These are phyloP conservation scores for Diaprepes abbreviatus DNA, from an alignment of 2,888 invertebrate species.

Conservation along the genomic window DNA sequence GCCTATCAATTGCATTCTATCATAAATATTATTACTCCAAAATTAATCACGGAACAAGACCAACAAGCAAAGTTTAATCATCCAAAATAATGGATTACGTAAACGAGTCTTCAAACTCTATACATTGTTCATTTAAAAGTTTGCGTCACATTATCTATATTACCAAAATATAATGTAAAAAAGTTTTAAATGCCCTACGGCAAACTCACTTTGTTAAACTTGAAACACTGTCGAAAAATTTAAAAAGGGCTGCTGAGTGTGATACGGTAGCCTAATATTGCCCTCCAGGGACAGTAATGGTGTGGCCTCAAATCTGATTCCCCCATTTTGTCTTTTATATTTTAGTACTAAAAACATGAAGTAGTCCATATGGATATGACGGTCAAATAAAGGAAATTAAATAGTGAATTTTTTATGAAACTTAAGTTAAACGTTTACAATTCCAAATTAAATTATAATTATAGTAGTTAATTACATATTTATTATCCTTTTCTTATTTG, in stretches of 20 bases:
- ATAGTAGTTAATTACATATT: no score
- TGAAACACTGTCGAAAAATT: slow-evolving; percentile 42
- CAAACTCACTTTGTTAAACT: slow-evolving; percentile 41
- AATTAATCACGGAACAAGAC: not conserved
- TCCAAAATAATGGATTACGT: slow-evolving; percentile 2
- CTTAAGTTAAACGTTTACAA: not conserved
- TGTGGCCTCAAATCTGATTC: not conserved
- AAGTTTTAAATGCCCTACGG: slow-evolving; percentile 22
- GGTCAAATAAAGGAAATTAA: slow-evolving; percentile 6
- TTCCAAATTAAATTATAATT: not conserved
- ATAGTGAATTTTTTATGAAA: no score
- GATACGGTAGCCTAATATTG: slow-evolving; percentile 36
- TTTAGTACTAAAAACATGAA: slow-evolving; percentile 6
- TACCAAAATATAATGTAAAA: slow-evolving; percentile 24
- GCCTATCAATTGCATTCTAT: no score
- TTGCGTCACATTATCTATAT: slow-evolving; percentile 12
- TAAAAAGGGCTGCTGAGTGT: slow-evolving; percentile 37
- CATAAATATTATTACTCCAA: not conserved
- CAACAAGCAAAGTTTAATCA: slow-evolving; percentile 7
- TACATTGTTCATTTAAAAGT: slow-evolving; percentile 9
- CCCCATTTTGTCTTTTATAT: not conserved
- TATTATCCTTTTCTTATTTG: no score
- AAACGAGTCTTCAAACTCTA: not conserved
- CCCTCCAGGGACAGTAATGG: slow-evolving; percentile 30
- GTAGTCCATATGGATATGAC: not conserved